Evolutionary conservation across 2,113 vertebrate species (phyloP).

Genomic region (Sylvietta virens): DNA sequence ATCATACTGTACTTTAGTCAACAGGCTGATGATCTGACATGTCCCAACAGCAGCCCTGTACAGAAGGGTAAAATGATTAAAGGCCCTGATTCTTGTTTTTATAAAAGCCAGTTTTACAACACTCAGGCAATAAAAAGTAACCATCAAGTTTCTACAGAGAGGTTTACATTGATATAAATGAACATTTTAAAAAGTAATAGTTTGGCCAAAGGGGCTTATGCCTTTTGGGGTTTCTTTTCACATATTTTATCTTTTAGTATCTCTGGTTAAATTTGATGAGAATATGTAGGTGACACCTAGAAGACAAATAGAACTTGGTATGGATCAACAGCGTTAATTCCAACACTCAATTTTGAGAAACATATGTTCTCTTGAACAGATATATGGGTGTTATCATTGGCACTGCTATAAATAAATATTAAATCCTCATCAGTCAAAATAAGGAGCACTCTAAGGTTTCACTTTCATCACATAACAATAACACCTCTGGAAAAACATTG

Average conservation of each 20-base stretch:
- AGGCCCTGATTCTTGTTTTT: not conserved
- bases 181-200: not conserved
- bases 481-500: constrained; percentile 28
- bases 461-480: constrained; percentile 41
- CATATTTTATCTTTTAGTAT: not conserved
- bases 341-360: constrained; percentile 12
- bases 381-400: constrained; percentile 23
- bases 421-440: constrained; percentile 34
- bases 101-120: not conserved
- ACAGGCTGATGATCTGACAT: constrained; percentile 32
- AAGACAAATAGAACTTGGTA: not conserved
- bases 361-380: not conserved
- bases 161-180: not conserved
- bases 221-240: not conserved
- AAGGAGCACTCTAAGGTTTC: constrained; percentile 3
- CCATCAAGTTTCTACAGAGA: not conserved
- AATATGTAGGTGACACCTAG: constrained; percentile 11
- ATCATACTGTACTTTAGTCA: constrained; percentile 30
- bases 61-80: not conserved
- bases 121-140: not conserved
- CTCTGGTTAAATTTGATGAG: not conserved
- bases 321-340: not conserved
- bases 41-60: not conserved
- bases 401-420: not conserved
- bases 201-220: not conserved